Percentiles rank a stretch among this genome's conserved stretches.
These are phyloP conservation scores for Cyprinodon tularosa DNA, from an alignment of 2,113 vertebrate species.

Conservation along the genomic window DNA sequence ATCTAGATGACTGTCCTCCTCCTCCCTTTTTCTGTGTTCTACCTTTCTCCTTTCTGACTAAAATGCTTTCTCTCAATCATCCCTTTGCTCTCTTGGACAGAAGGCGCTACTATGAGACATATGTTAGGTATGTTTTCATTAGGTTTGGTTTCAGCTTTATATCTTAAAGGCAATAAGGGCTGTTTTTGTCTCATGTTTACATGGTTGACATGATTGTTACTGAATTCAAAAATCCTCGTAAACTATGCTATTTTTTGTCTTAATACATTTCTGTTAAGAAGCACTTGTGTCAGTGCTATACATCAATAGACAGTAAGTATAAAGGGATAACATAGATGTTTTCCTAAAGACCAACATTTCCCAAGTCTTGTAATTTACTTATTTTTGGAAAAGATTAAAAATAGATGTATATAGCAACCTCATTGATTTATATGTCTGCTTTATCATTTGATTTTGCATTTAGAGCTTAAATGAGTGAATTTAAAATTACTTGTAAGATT, in stretches of 20 bases:
- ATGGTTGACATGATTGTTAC: constrained; percentile 52
- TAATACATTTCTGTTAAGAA: not conserved
- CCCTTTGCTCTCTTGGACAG: constrained; percentile 88
- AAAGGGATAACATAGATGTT: constrained; percentile 50
- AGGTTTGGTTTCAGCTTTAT: constrained; percentile 62
- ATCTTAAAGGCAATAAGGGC: constrained; percentile 32
- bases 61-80: constrained; percentile 81
- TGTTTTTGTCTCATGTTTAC: constrained; percentile 40
- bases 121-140: constrained; percentile 91
- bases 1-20: constrained; percentile 59
- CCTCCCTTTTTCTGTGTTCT: constrained; percentile 43
- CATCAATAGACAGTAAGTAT: not conserved
- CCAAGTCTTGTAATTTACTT: not conserved
- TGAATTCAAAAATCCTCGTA: constrained; percentile 30
- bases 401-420: not conserved
- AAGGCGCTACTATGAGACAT: constrained; percentile 98
- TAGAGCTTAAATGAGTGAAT: not conserved
- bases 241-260: constrained; percentile 48
- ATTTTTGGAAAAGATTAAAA: not conserved
- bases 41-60: constrained; percentile 73
- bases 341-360: not conserved
- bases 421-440: not conserved
- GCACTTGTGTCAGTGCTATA: constrained; percentile 18
- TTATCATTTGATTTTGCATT: not conserved
- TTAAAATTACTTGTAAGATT: not conserved